Evolutionary conservation across 53 echinoderm and acorn worm species (phyloP).

Genomic region (Patiria pectinifera): DNA sequence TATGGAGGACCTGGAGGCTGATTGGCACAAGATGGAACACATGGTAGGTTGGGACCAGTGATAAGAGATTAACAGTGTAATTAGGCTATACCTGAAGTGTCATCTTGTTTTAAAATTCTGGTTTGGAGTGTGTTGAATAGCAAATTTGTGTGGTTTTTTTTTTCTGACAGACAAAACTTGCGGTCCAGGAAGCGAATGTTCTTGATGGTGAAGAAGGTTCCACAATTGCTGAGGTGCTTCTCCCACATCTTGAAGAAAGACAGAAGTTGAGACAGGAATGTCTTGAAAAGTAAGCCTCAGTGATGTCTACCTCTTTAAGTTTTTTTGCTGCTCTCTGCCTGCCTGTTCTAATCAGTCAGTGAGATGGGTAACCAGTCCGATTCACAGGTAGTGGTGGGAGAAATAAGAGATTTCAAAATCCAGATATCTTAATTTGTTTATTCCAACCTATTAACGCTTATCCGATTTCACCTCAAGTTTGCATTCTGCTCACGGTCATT

Average conservation of each 20-base stretch:
- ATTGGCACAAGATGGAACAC: conserved; percentile 61
- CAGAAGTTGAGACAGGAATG: conserved; percentile 52
- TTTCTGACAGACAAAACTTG: conserved; percentile 71
- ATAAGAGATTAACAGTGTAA: no score
- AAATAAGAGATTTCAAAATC: no score
- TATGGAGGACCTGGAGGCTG: conserved; percentile 59
- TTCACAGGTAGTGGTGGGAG: no score
- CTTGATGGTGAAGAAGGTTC: neutral
- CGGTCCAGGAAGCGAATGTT: conserved; percentile 38
- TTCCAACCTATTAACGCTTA: no score
- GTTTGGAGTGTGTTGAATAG: neutral
- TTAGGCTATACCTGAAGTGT: no score
- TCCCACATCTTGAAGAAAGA: conserved; percentile 41
- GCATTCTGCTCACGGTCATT: no score
- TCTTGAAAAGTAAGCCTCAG: conserved; percentile 56
- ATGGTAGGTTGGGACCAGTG: conserved; percentile 47
- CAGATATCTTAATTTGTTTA: no score
- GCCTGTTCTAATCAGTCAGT: no score
- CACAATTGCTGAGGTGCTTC: conserved; percentile 10
- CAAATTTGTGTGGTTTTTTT: neutral
- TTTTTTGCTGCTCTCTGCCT: neutral
- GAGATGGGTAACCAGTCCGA: no score
- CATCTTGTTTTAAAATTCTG: no score
- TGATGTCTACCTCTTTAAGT: neutral
- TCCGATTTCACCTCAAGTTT: no score